These are phyloP conservation scores for Erythrolamprus reginae DNA, from an alignment of 2,113 vertebrate species.

Conservation along the genomic window DNA sequence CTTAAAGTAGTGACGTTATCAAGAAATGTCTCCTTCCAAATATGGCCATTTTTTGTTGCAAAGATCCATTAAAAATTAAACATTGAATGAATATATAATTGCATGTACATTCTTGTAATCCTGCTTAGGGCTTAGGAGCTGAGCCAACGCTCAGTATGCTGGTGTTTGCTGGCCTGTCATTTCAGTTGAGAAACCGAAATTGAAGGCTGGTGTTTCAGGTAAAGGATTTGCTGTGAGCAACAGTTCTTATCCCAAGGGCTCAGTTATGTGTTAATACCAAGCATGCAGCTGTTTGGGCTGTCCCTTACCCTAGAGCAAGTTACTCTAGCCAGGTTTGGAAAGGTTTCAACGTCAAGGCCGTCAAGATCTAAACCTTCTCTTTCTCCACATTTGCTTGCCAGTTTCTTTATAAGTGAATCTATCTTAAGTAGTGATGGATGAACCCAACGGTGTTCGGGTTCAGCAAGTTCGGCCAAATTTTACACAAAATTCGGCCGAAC, in stretches of 20 bases:
- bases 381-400: background rate
- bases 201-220: background rate
- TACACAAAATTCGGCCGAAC: no score
- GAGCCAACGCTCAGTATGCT: background rate
- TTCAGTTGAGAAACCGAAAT: background rate
- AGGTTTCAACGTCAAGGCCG: background rate
- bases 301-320: background rate
- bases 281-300: background rate
- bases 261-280: background rate
- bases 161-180: background rate
- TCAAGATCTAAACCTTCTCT: background rate
- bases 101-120: background rate
- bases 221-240: background rate
- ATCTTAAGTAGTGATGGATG: no score
- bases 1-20: background rate
- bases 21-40: background rate
- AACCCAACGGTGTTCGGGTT: no score
- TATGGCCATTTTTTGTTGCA: background rate
- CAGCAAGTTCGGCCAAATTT: no score
- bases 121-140: background rate
- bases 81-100: background rate
- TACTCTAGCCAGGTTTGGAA: background rate
- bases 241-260: background rate
- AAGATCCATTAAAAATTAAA: background rate
- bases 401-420: background rate